Percentiles rank a stretch among this genome's conserved stretches.
These are phyloP conservation scores for Ectropis grisescens DNA, from an alignment of 1,140 invertebrate genomes.

Conservation along the genomic window DNA sequence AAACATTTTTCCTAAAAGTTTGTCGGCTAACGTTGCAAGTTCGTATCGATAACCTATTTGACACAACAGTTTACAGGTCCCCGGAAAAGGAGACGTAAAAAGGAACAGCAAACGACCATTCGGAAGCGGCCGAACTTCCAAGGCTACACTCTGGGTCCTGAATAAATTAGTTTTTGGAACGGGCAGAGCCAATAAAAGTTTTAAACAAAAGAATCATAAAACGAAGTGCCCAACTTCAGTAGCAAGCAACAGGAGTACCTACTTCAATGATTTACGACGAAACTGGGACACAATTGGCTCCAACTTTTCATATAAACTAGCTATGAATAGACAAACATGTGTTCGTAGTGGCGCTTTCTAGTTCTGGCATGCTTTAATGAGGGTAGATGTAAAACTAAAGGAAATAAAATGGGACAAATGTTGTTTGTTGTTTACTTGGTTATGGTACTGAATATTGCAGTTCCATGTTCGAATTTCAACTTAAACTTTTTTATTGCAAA, in stretches of 20 bases:
- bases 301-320: constrained; percentile 55
- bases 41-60: constrained; percentile 19
- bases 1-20: too few species aligned
- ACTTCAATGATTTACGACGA: constrained; percentile 57
- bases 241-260: constrained; percentile 49
- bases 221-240: constrained; percentile 45
- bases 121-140: constrained; percentile 40
- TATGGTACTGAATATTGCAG: too few species aligned
- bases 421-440: too few species aligned
- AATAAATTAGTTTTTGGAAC: constrained; percentile 66
- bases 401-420: too few species aligned
- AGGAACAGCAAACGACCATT: constrained; percentile 23
- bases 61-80: constrained; percentile 19
- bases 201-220: constrained; percentile 70
- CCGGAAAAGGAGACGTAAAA: constrained; percentile 21
- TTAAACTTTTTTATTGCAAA: too few species aligned
- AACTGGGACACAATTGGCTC: constrained; percentile 45
- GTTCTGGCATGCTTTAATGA: constrained; percentile 12
- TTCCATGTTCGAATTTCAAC: too few species aligned
- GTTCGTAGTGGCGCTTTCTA: constrained; percentile 14
- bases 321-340: constrained; percentile 48
- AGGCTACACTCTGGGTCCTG: constrained; percentile 37
- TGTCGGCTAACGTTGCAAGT: too few species aligned
- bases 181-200: constrained; percentile 61
- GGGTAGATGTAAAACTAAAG: too few species aligned